Evolutionary conservation across 1,140 invertebrate species (phyloP).

Genomic region (Drosophila quadrilineata): DNA sequence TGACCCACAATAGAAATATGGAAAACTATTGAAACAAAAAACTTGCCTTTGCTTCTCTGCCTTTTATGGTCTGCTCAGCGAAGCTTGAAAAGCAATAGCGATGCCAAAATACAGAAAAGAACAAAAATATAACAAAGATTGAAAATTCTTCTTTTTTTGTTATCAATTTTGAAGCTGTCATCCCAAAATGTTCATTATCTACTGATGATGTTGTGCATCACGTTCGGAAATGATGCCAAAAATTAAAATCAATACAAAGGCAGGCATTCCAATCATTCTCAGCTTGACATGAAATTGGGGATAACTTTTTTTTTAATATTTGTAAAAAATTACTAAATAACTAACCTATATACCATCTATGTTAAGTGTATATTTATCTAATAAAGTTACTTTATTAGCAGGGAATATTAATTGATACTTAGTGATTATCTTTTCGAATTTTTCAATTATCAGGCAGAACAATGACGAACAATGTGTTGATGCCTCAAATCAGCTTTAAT

Average conservation of each 20-base stretch:
- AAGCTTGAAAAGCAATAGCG: conserved; percentile 40
- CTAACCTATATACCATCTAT: no score
- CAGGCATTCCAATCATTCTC: conserved; percentile 14
- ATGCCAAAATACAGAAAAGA: conserved; percentile 1
- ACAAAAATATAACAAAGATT: conserved; percentile 16
- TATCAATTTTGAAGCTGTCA: conserved; percentile 52
- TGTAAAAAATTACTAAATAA: no score
- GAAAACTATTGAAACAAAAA: conserved; percentile 63
- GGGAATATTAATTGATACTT: no score
- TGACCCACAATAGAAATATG: conserved; percentile 64
- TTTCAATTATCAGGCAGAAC: no score
- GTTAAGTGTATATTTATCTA: no score
- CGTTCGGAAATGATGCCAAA: conserved; percentile 4
- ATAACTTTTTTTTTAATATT: not conserved
- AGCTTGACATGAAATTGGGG: conserved; percentile 12
- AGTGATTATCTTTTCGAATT: no score
- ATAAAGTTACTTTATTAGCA: no score
- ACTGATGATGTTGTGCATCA: conserved; percentile 54
- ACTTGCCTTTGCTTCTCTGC: conserved; percentile 3
- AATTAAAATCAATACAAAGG: conserved; percentile 24
- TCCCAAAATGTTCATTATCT: conserved; percentile 65
- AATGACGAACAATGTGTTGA: no score
- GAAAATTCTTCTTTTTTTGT: conserved; percentile 40
- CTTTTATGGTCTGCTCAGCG: conserved; percentile 25
- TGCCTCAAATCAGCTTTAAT: no score